Evolutionary conservation across 2,888 invertebrate species (phyloP).

Genomic region (Pandemis corylana): DNA sequence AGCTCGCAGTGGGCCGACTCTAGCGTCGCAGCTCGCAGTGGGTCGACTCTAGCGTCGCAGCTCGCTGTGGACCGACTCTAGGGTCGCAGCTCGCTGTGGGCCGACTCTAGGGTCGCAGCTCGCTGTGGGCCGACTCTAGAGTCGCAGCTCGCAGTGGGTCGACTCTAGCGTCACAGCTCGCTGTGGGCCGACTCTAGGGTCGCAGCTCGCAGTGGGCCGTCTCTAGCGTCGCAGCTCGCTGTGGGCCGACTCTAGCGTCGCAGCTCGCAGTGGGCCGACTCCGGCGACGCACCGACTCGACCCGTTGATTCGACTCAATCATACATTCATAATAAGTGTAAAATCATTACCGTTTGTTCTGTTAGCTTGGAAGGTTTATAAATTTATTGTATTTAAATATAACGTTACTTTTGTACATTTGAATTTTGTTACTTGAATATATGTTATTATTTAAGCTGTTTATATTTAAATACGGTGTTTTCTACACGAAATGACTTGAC

Average conservation of each 20-base stretch:
- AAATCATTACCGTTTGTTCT: constrained; percentile 70
- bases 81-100: too few species aligned
- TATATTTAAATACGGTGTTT: constrained; percentile 79
- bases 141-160: too few species aligned
- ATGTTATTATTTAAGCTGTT: constrained; percentile 83
- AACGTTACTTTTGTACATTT: constrained; percentile 84
- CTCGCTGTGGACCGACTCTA: background rate
- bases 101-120: background rate
- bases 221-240: too few species aligned
- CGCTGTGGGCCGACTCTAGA: background rate
- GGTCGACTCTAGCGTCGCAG: background rate
- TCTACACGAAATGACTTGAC: constrained; percentile 77
- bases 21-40: too few species aligned
- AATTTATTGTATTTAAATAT: constrained; percentile 77
- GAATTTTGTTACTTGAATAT: constrained; percentile 80
- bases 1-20: background rate
- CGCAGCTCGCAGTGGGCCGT: too few species aligned
- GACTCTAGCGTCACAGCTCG: background rate
- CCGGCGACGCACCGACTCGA: constrained; percentile 15
- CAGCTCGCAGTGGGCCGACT: too few species aligned
- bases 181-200: background rate
- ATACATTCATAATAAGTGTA: constrained; percentile 32
- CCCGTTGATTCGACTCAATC: constrained; percentile 20
- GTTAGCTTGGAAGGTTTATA: constrained; percentile 77
- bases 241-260: too few species aligned